These are phyloP conservation scores for Clarias laeviceps DNA, from an alignment of 2,797 vertebrate species.

Conservation along the genomic window DNA sequence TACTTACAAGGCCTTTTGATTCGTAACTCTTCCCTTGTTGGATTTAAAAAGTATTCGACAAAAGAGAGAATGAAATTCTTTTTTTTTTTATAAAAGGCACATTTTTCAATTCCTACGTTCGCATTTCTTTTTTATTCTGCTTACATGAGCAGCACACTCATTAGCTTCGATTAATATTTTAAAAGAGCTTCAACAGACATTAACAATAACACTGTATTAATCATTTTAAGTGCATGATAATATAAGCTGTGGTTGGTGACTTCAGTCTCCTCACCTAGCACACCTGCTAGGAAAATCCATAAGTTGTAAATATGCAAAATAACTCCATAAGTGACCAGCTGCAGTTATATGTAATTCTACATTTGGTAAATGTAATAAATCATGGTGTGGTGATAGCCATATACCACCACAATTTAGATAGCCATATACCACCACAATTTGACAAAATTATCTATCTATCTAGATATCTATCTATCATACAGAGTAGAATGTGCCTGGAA, in stretches of 20 bases:
- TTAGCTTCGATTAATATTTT: background rate
- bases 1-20: constrained; percentile 72
- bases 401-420: background rate
- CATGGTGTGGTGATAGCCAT: background rate
- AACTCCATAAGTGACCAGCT: too few species aligned
- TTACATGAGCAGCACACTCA: background rate
- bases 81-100: too few species aligned
- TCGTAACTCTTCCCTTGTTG: constrained; percentile 62
- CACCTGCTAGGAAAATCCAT: background rate
- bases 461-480: too few species aligned
- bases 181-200: background rate
- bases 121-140: constrained; percentile 5
- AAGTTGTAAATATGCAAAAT: background rate
- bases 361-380: background rate
- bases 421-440: background rate
- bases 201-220: background rate
- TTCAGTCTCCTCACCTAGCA: background rate
- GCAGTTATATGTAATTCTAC: background rate
- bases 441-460: background rate
- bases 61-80: constrained; percentile 38
- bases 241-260: background rate
- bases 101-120: constrained; percentile 19
- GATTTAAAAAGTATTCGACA: constrained; percentile 46
- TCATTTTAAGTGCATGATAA: background rate
- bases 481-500: too few species aligned